These are phyloP conservation scores for Gallinago undulata DNA, from an alignment of 2,113 vertebrate genomes.

Conservation along the genomic window DNA sequence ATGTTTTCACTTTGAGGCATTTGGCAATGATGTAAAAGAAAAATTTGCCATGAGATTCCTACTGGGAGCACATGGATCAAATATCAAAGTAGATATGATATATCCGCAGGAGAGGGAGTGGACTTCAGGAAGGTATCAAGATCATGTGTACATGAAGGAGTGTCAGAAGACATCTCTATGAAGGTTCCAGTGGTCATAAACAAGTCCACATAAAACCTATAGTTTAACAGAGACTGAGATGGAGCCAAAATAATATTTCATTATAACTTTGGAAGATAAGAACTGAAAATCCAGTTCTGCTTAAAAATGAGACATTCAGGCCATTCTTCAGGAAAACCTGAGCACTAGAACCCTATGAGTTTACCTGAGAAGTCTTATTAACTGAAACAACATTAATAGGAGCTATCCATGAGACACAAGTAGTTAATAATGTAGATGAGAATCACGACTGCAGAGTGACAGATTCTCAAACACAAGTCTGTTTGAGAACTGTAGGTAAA, in stretches of 20 bases:
- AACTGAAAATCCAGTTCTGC: not conserved
- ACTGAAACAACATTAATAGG: not conserved
- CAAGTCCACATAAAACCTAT: not conserved
- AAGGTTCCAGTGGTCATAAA: not conserved
- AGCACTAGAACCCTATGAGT: not conserved
- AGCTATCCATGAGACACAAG: not conserved
- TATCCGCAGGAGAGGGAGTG: not conserved
- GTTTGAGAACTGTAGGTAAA: not conserved
- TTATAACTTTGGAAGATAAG: not conserved
- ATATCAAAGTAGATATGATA: conserved; percentile 64
- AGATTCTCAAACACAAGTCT: not conserved
- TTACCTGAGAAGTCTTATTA: not conserved
- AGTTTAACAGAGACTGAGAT: not conserved
- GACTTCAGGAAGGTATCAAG: not conserved
- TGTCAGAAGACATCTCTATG: not conserved
- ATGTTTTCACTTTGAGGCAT: conserved; percentile 65
- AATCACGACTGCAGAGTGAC: not conserved
- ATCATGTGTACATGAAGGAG: not conserved
- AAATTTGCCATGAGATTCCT: conserved; percentile 65
- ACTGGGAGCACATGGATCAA: conserved; percentile 47
- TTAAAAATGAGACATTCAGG: not conserved
- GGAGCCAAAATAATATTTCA: not conserved
- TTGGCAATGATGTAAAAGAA: conserved; percentile 65
- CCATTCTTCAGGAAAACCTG: not conserved
- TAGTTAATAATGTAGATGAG: not conserved